A percentile compares a stretch with the other conserved stretches of the same genome.
These are phyloP conservation scores for Bagarius yarrelli DNA, from an alignment of 2,113 vertebrate genomes.

Conservation along the genomic window DNA sequence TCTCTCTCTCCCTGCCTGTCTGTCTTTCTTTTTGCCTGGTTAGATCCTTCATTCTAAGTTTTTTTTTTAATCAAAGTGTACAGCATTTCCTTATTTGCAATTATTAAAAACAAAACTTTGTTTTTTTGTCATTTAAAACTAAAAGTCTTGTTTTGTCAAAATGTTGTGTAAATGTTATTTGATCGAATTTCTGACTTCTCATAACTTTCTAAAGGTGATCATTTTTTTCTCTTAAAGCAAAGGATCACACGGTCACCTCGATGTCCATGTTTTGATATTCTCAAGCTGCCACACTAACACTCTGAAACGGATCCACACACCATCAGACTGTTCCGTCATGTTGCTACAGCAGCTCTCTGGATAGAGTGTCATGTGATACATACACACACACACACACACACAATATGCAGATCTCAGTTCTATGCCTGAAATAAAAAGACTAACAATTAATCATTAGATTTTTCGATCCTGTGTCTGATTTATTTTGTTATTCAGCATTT, in stretches of 20 bases:
- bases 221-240: too few species aligned
- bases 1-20: not conserved
- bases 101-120: not conserved
- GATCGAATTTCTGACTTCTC: not conserved
- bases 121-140: not conserved
- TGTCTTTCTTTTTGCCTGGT: too few species aligned
- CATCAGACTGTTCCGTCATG: not conserved
- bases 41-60: too few species aligned
- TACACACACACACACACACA: conserved; percentile 53
- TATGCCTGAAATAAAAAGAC: conserved; percentile 64
- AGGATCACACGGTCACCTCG: too few species aligned
- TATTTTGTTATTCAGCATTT: not conserved
- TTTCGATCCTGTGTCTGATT: too few species aligned
- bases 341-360: conserved; percentile 11
- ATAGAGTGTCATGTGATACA: conserved; percentile 61
- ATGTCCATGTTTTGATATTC: too few species aligned
- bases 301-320: not conserved
- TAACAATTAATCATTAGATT: not conserved
- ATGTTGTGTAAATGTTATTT: not conserved
- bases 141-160: not conserved
- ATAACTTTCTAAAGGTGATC: too few species aligned
- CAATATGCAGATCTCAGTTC: conserved; percentile 59
- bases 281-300: not conserved
- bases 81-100: not conserved
- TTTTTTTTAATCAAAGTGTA: not conserved